Percentiles rank a stretch among this genome's conserved stretches.
phyloP scores from a whole-genome alignment of 2,113 vertebrate species.

The Chlorocebus sabaeus region DNA sequence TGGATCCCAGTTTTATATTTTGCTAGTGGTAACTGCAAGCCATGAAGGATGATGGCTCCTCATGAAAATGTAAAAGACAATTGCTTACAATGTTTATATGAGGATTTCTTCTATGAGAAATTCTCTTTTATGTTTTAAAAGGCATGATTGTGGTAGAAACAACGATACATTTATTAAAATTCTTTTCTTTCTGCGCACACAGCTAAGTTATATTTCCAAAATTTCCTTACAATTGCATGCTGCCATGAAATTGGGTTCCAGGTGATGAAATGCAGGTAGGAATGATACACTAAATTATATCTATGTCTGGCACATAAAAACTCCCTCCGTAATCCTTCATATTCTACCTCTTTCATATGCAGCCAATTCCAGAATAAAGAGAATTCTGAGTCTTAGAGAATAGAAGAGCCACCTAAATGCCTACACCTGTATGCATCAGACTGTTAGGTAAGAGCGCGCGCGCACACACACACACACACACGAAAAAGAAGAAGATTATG shows the following conservation, averaged over 20 bases:
- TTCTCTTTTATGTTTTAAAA: neutral
- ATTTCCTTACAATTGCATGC: neutral
- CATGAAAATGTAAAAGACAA: neutral
- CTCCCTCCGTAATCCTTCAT: neutral
- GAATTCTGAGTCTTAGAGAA: neutral
- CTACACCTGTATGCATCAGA: neutral
- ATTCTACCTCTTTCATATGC: neutral
- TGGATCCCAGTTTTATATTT: neutral
- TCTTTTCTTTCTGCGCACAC: neutral
- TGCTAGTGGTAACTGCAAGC: neutral
- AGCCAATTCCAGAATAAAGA: neutral
- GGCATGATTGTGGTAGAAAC: neutral
- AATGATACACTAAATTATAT: neutral
- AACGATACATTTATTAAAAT: neutral
- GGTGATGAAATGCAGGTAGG: neutral
- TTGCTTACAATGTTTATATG: neutral
- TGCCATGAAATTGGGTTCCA: neutral
- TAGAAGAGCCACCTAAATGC: neutral
- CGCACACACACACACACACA: rapidly evolving
- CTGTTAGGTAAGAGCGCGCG: neutral
- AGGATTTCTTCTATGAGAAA: neutral
- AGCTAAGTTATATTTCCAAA: neutral
- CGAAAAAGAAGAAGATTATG: neutral
- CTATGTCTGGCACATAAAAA: neutral
- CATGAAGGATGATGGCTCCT: neutral